phyloP scores from a whole-genome alignment of 64 coral and sea anemone genomes.

The Stichodactyla helianthus region DNA sequence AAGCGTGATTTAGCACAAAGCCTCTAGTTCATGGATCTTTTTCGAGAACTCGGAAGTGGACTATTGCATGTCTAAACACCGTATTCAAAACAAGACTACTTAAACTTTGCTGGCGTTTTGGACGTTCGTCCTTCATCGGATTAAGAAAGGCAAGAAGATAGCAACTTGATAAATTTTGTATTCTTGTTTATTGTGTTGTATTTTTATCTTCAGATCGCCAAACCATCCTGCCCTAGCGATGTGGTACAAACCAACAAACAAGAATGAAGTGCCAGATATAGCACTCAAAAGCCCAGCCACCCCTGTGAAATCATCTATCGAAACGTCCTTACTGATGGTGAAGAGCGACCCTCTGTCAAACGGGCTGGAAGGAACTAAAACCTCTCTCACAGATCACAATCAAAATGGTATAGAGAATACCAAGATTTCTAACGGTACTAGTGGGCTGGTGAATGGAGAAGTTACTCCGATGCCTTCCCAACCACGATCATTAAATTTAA shows the following conservation, averaged over 20 bases:
- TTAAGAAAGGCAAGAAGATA: too few relatives aligned
- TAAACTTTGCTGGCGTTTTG: too few relatives aligned
- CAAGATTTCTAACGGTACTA: neutral
- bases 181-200: neutral
- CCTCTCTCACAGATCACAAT: neutral
- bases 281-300: neutral
- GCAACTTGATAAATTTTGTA: neutral
- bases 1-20: too few relatives aligned
- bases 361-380: neutral
- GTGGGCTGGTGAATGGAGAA: neutral
- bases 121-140: too few relatives aligned
- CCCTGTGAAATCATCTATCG: neutral
- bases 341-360: conserved; percentile 10
- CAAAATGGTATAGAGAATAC: conserved; percentile 6
- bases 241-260: conserved; percentile 9
- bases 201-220: neutral
- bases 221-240: conserved; percentile 15
- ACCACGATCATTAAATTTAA: neutral
- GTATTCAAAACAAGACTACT: too few relatives aligned
- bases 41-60: too few relatives aligned
- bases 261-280: neutral
- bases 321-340: conserved; percentile 19
- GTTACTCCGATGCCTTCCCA: neutral
- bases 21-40: too few relatives aligned
- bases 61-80: too few relatives aligned